Percentiles rank a stretch among this genome's conserved stretches.
Evolutionary conservation across 2,113 vertebrate genomes (phyloP).

Genomic region (Oncorhynchus gorbuscha): DNA sequence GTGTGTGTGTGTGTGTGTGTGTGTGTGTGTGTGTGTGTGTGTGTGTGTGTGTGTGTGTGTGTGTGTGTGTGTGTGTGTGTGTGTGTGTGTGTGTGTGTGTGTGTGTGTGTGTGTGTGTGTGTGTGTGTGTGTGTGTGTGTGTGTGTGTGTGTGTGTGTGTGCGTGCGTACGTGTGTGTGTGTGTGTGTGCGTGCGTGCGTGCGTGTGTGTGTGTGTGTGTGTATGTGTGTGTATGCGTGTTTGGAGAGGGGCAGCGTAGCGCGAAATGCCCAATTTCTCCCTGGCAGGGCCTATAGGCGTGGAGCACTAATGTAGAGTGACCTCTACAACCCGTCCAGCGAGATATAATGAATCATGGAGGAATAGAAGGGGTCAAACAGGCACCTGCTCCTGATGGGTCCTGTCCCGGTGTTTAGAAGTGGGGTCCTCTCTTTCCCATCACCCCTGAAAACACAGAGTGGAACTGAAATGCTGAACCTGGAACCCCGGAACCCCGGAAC

Average conservation of each 20-base stretch:
- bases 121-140: too few relatives aligned
- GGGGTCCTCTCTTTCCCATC: slow-evolving; percentile 50
- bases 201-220: slow-evolving; percentile 47
- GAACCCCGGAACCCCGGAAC: too few relatives aligned
- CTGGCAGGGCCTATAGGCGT: slow-evolving; percentile 35
- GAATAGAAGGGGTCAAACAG: slow-evolving; percentile 64
- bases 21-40: too few relatives aligned
- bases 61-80: too few relatives aligned
- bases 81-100: too few relatives aligned
- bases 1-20: too few relatives aligned
- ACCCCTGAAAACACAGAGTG: slow-evolving; percentile 59
- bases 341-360: slow-evolving; percentile 78
- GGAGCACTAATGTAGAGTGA: slow-evolving; percentile 75
- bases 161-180: too few relatives aligned
- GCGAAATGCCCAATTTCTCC: slow-evolving; percentile 81
- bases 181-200: slow-evolving; percentile 25
- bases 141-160: too few relatives aligned
- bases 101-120: too few relatives aligned
- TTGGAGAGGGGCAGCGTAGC: slow-evolving; percentile 68
- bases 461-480: too few relatives aligned
- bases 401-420: slow-evolving; percentile 24
- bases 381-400: slow-evolving; percentile 45
- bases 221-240: too few relatives aligned
- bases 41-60: too few relatives aligned
- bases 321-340: slow-evolving; percentile 70